These are phyloP conservation scores for Hydrolagus colliei DNA, from an alignment of 2,797 vertebrate species.

Conservation along the genomic window DNA sequence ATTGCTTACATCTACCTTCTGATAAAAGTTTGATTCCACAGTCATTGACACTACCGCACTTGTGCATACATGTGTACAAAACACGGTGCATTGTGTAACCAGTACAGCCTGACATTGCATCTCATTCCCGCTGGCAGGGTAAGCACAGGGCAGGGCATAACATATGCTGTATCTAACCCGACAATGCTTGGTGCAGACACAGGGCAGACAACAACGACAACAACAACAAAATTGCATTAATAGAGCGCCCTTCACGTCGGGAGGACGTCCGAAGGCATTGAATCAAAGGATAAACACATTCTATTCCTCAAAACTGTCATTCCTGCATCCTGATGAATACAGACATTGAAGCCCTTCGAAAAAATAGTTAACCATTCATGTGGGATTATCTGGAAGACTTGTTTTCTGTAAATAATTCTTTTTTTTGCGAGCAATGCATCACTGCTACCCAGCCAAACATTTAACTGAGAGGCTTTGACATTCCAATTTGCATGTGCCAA, in stretches of 20 bases:
- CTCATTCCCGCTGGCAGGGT: neutral
- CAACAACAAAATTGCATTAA: no score
- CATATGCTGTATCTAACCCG: neutral
- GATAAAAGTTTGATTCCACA: no score
- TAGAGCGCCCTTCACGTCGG: no score
- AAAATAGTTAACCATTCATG: conserved; percentile 1
- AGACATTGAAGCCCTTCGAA: neutral
- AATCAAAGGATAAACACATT: neutral
- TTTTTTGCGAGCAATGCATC: neutral
- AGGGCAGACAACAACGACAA: neutral
- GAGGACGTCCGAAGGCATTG: no score
- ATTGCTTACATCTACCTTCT: no score
- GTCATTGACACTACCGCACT: no score
- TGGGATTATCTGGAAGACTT: neutral
- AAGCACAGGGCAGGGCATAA: neutral
- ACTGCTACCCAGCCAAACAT: neutral
- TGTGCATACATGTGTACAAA: no score
- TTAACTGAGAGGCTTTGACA: neutral
- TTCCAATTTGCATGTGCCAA: neutral
- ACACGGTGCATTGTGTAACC: neutral
- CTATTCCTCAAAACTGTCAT: neutral
- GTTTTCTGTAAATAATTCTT: conserved; percentile 7
- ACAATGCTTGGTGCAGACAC: neutral
- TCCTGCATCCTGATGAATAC: neutral
- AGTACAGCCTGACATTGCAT: neutral